These are phyloP conservation scores for Carapus acus DNA, from an alignment of 2,797 vertebrate genomes.

Conservation along the genomic window DNA sequence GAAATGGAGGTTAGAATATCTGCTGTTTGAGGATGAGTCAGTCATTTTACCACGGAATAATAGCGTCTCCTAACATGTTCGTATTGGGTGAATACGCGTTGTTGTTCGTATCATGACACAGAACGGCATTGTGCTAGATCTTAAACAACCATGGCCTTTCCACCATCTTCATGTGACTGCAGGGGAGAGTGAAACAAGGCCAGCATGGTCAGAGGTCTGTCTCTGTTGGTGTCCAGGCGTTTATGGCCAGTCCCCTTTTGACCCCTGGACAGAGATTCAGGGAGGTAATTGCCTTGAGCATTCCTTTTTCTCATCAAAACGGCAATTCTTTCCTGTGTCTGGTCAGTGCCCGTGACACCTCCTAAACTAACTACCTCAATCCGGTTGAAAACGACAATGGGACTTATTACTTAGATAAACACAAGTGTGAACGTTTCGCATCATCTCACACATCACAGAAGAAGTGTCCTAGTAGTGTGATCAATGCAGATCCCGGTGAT, in stretches of 20 bases:
- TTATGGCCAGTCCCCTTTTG: conserved; percentile 60
- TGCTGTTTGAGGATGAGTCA: conserved; percentile 18
- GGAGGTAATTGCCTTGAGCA: conserved; percentile 52
- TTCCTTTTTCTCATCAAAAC: conserved; percentile 50
- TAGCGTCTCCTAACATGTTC: conserved; percentile 18
- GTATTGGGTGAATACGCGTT: conserved; percentile 49
- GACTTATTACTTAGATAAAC: background rate
- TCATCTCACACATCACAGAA: too few relatives aligned
- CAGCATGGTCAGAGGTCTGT: conserved; percentile 59
- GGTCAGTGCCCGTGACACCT: conserved; percentile 20
- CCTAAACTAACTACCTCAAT: conserved; percentile 22
- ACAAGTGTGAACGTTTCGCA: background rate
- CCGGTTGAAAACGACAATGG: background rate
- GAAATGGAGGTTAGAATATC: background rate
- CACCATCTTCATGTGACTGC: conserved; percentile 46
- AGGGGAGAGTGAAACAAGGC: conserved; percentile 60
- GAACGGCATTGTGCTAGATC: conserved; percentile 57
- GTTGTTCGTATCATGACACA: conserved; percentile 44
- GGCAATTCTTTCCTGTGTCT: conserved; percentile 35
- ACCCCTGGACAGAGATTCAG: conserved; percentile 45
- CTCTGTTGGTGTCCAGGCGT: conserved; percentile 65
- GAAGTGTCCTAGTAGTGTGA: too few relatives aligned
- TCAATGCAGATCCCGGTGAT: too few relatives aligned
- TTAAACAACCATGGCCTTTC: conserved; percentile 53
- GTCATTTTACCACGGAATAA: conserved; percentile 24